Percentiles rank a stretch among this genome's conserved stretches.
phyloP scores from a whole-genome alignment of 2,113 vertebrate genomes.

The Clarias magur region DNA sequence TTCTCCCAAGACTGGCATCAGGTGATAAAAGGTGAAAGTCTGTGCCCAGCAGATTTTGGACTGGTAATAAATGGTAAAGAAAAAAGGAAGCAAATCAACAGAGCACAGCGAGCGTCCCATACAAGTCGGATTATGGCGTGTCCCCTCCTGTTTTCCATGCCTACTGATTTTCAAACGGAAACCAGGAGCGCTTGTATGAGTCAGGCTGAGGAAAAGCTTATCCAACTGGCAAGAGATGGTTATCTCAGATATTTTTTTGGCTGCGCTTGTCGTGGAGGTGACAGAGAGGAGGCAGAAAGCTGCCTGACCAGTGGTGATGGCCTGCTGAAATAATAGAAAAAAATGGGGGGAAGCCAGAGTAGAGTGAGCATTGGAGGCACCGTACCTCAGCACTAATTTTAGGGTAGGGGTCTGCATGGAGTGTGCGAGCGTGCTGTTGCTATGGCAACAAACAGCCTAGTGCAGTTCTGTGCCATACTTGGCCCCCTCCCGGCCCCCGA shows the following conservation, averaged over 20 bases:
- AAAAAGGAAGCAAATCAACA: conserved; percentile 60
- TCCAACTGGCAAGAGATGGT: conserved; percentile 13
- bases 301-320: conserved; percentile 23
- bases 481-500: conserved; percentile 39
- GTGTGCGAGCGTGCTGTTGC: conserved; percentile 69
- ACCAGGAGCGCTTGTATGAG: conserved; percentile 13
- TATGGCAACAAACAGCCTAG: conserved; percentile 69
- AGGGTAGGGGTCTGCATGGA: conserved; percentile 71
- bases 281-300: background rate
- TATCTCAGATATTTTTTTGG: conserved; percentile 49
- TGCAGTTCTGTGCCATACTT: conserved; percentile 67
- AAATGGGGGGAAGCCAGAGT: conserved; percentile 54
- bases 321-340: conserved; percentile 21
- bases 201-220: conserved; percentile 7
- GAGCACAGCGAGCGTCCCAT: conserved; percentile 55
- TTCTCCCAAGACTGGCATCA: conserved; percentile 63
- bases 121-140: conserved; percentile 51
- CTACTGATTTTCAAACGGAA: conserved; percentile 36
- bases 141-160: conserved; percentile 58
- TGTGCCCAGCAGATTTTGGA: conserved; percentile 68
- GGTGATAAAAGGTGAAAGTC: conserved; percentile 66
- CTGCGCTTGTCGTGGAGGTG: background rate
- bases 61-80: conserved; percentile 55
- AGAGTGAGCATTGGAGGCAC: conserved; percentile 65
- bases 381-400: conserved; percentile 78